Conservation (phyloP, 2,888 invertebrate genomes). For the Heteromyza rotundicornis region DNA sequence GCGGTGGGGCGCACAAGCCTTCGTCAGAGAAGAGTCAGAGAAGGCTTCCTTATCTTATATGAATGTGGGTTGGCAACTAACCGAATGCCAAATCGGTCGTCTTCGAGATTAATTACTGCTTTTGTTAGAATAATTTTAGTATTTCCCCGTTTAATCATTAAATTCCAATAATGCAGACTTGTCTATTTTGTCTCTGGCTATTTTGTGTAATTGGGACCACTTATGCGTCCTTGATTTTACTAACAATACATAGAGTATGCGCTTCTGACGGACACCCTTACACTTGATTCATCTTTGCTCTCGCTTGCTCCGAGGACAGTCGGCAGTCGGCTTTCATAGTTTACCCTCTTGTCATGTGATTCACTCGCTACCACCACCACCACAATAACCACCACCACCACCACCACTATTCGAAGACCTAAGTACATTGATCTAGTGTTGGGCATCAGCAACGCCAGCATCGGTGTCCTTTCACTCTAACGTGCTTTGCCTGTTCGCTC, state of each 20-base stretch:
- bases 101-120: too few relatives aligned
- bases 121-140: too few relatives aligned
- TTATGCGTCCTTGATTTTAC: background rate
- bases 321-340: background rate
- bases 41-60: too few relatives aligned
- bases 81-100: background rate
- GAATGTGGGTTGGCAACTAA: background rate
- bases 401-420: too few relatives aligned
- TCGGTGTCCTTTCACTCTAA: slow-evolving; percentile 10
- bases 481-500: background rate
- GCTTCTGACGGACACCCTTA: background rate
- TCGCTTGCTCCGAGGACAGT: too few relatives aligned
- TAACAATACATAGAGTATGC: background rate
- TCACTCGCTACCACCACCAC: background rate
- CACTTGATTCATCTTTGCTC: background rate
- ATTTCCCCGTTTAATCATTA: too few relatives aligned
- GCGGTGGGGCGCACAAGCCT: too few relatives aligned
- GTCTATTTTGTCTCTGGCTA: background rate
- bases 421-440: too few relatives aligned
- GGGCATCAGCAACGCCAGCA: too few relatives aligned
- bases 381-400: slow-evolving; percentile 5
- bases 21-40: too few relatives aligned
- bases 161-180: background rate
- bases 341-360: background rate
- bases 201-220: background rate